Conservation (phyloP, 2,888 invertebrate genomes). For the Eupithecia centaureata region DNA sequence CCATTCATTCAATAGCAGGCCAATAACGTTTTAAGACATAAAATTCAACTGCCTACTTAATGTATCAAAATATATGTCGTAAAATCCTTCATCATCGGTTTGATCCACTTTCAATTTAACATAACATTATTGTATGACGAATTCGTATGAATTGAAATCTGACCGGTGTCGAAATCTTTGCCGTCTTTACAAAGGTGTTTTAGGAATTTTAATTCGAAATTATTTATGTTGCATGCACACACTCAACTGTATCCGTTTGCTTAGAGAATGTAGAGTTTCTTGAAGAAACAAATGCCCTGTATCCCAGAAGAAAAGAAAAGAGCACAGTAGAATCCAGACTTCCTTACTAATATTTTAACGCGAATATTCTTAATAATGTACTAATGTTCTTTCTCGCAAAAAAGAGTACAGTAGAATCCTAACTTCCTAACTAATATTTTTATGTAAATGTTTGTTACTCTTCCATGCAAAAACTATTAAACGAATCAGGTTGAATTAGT, state of each 20-base stretch:
- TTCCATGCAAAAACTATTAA: no score
- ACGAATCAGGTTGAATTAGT: no score
- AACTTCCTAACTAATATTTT: no score
- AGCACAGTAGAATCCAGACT: no score
- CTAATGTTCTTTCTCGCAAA: no score
- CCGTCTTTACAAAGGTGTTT: neutral
- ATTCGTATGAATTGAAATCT: constrained; percentile 9
- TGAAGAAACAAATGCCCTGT: neutral
- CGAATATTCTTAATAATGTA: no score
- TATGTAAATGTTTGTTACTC: no score
- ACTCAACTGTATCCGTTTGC: neutral
- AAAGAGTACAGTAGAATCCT: no score
- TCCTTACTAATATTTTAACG: no score
- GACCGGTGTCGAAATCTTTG: neutral
- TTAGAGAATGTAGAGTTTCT: neutral
- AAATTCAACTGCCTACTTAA: neutral
- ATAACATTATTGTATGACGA: constrained; percentile 4
- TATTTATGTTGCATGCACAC: neutral
- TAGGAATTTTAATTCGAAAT: neutral
- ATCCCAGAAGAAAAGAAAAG: neutral
- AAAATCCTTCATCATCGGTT: neutral
- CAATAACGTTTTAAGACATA: neutral
- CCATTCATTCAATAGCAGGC: neutral
- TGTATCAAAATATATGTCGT: neutral
- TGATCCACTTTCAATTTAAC: constrained; percentile 2